These are phyloP conservation scores for Drosophila simulans DNA, from an alignment of 1,140 invertebrate species.

Conservation along the genomic window DNA sequence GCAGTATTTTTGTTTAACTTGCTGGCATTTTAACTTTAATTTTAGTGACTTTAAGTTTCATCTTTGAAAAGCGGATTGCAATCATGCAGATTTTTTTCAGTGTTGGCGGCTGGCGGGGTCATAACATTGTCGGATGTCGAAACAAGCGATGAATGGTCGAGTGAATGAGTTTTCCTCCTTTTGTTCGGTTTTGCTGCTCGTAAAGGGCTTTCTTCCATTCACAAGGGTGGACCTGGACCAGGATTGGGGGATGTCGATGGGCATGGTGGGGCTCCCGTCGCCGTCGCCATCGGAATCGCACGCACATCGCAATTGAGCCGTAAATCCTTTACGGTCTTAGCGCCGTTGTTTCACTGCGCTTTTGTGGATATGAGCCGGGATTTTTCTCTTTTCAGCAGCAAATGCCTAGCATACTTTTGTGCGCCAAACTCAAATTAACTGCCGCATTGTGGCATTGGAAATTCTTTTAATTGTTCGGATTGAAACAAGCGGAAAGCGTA, in stretches of 20 bases:
- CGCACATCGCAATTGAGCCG: conserved; percentile 80
- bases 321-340: conserved; percentile 83
- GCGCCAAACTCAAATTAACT: conserved; percentile 74
- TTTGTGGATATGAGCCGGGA: conserved; percentile 47
- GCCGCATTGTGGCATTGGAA: conserved; percentile 59
- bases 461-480: conserved; percentile 69
- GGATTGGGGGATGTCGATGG: not conserved
- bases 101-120: conserved; percentile 39
- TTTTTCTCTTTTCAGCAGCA: conserved; percentile 23
- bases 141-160: conserved; percentile 53
- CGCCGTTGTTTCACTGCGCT: conserved; percentile 75
- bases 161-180: conserved; percentile 50
- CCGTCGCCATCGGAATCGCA: conserved; percentile 41
- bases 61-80: too few species aligned
- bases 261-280: conserved; percentile 3
- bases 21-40: not conserved
- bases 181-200: conserved; percentile 62
- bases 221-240: conserved; percentile 48
- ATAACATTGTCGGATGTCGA: conserved; percentile 57
- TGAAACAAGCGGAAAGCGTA: conserved; percentile 76
- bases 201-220: conserved; percentile 69
- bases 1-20: too few species aligned
- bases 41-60: not conserved
- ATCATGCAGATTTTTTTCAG: not conserved
- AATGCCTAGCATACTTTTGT: conserved; percentile 55